Evolutionary conservation across 1,140 invertebrate species (phyloP).

Genomic region (Ostrea edulis): DNA sequence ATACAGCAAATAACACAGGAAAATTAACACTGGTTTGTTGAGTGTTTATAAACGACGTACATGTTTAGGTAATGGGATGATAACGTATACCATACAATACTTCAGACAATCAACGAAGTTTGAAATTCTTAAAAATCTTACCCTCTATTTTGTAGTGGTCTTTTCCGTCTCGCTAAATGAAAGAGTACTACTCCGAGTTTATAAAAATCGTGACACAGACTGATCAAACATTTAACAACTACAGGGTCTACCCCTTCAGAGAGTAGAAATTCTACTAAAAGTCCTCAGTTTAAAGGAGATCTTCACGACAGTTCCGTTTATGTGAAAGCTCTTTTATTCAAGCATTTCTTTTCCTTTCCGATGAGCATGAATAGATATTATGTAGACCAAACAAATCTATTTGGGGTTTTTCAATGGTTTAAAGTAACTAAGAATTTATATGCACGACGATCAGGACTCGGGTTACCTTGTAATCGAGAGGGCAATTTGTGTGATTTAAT

Average conservation of each 20-base stretch:
- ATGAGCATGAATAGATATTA: conserved; percentile 36
- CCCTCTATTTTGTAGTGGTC: no score
- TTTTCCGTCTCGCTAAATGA: no score
- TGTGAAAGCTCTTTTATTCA: conserved; percentile 1
- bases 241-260: neutral
- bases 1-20: no score
- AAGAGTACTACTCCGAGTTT: neutral
- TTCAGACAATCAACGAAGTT: no score
- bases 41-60: no score
- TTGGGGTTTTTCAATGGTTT: neutral
- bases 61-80: no score
- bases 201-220: neutral
- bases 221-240: neutral
- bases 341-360: neutral
- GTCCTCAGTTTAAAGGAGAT: neutral
- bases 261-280: neutral
- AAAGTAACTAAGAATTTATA: conserved; percentile 12
- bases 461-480: conserved; percentile 12
- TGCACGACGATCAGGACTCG: neutral
- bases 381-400: conserved; percentile 20
- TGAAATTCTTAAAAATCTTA: no score
- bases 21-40: no score
- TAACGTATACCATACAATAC: no score
- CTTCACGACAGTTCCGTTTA: neutral
- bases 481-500: neutral